Conservation (phyloP, 1,140 invertebrate genomes). For the Acromyrmex heyeri region DNA sequence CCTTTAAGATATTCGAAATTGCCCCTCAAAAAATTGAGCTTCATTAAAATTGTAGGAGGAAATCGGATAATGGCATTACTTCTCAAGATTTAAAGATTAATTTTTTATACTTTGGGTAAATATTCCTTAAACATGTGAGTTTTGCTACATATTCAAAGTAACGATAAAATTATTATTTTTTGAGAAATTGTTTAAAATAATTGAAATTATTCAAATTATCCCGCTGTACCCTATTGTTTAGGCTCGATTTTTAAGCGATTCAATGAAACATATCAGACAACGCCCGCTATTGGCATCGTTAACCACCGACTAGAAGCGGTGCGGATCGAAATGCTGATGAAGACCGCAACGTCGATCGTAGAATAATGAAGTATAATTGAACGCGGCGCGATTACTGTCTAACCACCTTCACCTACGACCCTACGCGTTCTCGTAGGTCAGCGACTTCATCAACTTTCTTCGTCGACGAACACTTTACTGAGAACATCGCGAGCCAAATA, state of each 20-base stretch:
- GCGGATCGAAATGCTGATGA: constrained; percentile 62
- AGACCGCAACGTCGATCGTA: constrained; percentile 63
- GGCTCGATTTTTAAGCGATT: background rate
- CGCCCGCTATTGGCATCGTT: constrained; percentile 43
- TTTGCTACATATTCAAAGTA: too few relatives aligned
- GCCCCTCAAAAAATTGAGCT: too few relatives aligned
- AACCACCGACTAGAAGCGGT: constrained; percentile 65
- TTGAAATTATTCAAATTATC: too few relatives aligned
- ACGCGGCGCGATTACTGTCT: constrained; percentile 69
- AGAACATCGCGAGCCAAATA: constrained; percentile 57
- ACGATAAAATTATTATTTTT: too few relatives aligned
- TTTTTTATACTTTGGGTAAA: too few relatives aligned
- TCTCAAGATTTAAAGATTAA: too few relatives aligned
- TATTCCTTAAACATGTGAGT: too few relatives aligned
- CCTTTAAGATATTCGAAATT: too few relatives aligned
- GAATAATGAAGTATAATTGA: constrained; percentile 75
- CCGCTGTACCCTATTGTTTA: background rate
- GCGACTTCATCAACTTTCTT: constrained; percentile 59
- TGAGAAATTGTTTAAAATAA: too few relatives aligned
- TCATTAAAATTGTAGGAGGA: too few relatives aligned
- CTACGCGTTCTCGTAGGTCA: constrained; percentile 53
- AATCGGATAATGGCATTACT: too few relatives aligned
- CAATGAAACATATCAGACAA: constrained; percentile 10
- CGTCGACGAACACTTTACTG: constrained; percentile 34
- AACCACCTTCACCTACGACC: constrained; percentile 65